phyloP scores from a whole-genome alignment of 1,140 invertebrate species.

The Ridgeia piscesae region DNA sequence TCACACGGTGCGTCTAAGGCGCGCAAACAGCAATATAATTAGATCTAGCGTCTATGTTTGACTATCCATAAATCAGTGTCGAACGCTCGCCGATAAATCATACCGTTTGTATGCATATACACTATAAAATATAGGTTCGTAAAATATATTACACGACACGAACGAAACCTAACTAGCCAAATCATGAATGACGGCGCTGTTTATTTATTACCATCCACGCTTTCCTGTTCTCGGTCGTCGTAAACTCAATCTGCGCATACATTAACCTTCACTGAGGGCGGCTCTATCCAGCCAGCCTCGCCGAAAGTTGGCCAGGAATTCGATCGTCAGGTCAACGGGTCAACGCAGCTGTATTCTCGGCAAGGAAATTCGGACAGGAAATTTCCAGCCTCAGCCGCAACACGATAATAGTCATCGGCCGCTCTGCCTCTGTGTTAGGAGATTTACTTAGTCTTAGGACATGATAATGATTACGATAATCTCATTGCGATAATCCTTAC shows the following conservation, averaged over 20 bases:
- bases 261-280: neutral
- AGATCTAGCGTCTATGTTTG: too few species aligned
- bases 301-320: neutral
- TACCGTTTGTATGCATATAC: neutral
- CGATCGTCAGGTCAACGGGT: neutral
- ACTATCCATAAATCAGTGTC: too few species aligned
- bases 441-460: too few species aligned
- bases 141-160: neutral
- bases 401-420: neutral
- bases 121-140: neutral
- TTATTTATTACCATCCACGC: neutral
- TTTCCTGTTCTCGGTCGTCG: neutral
- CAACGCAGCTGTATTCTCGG: neutral
- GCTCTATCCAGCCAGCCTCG: neutral
- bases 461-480: neutral
- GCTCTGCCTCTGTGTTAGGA: neutral
- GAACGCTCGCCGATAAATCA: neutral
- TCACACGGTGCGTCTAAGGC: neutral
- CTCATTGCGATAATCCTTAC: neutral
- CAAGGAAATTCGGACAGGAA: neutral
- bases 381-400: neutral
- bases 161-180: neutral
- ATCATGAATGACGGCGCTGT: neutral
- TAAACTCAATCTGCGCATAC: neutral
- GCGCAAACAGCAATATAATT: too few species aligned